These are phyloP conservation scores for Plotosus lineatus DNA, from an alignment of 2,113 vertebrate genomes.

Conservation along the genomic window DNA sequence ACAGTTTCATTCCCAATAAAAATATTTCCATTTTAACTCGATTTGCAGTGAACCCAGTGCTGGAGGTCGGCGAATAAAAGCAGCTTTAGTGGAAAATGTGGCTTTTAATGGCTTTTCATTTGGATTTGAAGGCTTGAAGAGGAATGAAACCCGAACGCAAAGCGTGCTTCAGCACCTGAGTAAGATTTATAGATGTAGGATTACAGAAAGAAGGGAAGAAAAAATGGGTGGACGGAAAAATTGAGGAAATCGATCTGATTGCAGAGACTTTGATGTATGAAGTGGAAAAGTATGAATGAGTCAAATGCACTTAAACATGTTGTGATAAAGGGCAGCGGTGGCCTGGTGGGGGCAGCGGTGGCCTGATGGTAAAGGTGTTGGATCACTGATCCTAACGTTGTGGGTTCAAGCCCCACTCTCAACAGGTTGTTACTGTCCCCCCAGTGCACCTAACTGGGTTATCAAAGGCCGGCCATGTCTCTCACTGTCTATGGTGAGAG, in stretches of 20 bases:
- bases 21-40: neutral
- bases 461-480: too few relatives aligned
- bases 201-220: neutral
- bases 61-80: neutral
- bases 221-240: neutral
- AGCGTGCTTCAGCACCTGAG: neutral
- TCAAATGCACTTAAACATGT: neutral
- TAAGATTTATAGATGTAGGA: slow-evolving; percentile 5
- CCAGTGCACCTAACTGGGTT: too few relatives aligned
- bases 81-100: slow-evolving; percentile 3
- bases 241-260: neutral
- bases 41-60: neutral
- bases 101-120: neutral
- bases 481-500: too few relatives aligned
- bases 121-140: neutral
- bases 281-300: neutral
- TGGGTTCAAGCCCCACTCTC: too few relatives aligned
- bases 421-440: too few relatives aligned
- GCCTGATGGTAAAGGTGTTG: too few relatives aligned
- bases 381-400: too few relatives aligned
- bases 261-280: neutral
- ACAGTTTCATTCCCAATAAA: neutral
- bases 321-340: too few relatives aligned
- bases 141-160: neutral
- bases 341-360: too few relatives aligned